Conservation (phyloP, 2,888 invertebrate genomes). For the Oscheius onirici region DNA sequence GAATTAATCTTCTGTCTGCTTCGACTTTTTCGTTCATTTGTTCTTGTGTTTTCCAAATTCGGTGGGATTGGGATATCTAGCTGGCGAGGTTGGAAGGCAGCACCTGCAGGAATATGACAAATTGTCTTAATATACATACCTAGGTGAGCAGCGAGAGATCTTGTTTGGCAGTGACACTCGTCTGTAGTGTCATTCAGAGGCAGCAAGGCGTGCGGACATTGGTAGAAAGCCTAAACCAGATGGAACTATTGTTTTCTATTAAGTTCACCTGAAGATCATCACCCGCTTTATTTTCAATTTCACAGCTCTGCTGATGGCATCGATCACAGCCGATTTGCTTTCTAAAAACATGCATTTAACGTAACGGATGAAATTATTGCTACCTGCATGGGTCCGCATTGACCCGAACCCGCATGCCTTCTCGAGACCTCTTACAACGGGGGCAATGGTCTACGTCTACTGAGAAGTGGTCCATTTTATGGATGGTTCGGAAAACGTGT, state of each 20-base stretch:
- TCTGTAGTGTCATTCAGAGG: slow-evolving; percentile 64
- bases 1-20: slow-evolving; percentile 18
- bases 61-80: slow-evolving; percentile 13
- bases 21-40: slow-evolving; percentile 6
- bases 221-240: slow-evolving; percentile 56
- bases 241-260: neutral
- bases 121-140: slow-evolving; percentile 26
- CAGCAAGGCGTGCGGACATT: slow-evolving; percentile 66
- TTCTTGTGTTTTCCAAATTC: neutral
- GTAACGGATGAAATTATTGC: neutral
- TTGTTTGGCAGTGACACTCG: slow-evolving; percentile 68
- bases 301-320: slow-evolving; percentile 65
- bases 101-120: slow-evolving; percentile 19
- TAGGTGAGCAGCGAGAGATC: slow-evolving; percentile 41
- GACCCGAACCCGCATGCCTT: slow-evolving; percentile 63
- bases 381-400: slow-evolving; percentile 68
- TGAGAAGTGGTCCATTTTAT: slow-evolving; percentile 68
- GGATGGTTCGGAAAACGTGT: slow-evolving; percentile 67
- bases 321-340: slow-evolving; percentile 69
- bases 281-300: slow-evolving; percentile 54
- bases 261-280: slow-evolving; percentile 49
- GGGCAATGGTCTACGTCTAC: slow-evolving; percentile 67
- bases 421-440: slow-evolving; percentile 62
- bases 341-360: slow-evolving; percentile 38
- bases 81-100: slow-evolving; percentile 20